Evolutionary conservation across 2,797 vertebrate species (phyloP).

Genomic region (Fundulus diaphanus): DNA sequence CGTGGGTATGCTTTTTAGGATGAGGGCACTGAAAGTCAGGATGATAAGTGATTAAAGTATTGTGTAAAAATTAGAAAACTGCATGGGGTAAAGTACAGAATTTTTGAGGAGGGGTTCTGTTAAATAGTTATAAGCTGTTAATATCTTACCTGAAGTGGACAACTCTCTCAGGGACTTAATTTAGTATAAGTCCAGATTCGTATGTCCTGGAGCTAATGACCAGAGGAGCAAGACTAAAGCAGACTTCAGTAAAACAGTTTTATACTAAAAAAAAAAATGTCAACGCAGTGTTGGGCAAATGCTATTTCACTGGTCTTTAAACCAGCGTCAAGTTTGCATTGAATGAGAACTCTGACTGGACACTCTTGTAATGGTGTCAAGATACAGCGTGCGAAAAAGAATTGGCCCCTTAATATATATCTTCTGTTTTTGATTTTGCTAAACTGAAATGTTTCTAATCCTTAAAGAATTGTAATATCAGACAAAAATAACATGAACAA

Average conservation of each 20-base stretch:
- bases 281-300: background rate
- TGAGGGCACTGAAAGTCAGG: conserved; percentile 16
- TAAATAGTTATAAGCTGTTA: background rate
- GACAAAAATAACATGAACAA: background rate
- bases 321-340: background rate
- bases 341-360: background rate
- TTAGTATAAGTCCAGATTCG: no score
- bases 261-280: no score
- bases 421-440: background rate
- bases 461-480: background rate
- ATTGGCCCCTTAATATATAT: no score
- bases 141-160: background rate
- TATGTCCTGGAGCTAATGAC: no score
- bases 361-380: background rate
- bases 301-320: background rate
- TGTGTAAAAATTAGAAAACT: conserved; percentile 5
- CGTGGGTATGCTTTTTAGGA: conserved; percentile 13
- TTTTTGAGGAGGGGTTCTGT: background rate
- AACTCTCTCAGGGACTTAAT: background rate
- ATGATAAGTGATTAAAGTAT: conserved; percentile 24
- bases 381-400: no score
- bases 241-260: no score
- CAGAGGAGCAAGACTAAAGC: no score
- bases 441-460: background rate
- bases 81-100: conserved; percentile 18